Conservation (phyloP, 2,888 invertebrate species). For the Sarcophaga variegata region DNA sequence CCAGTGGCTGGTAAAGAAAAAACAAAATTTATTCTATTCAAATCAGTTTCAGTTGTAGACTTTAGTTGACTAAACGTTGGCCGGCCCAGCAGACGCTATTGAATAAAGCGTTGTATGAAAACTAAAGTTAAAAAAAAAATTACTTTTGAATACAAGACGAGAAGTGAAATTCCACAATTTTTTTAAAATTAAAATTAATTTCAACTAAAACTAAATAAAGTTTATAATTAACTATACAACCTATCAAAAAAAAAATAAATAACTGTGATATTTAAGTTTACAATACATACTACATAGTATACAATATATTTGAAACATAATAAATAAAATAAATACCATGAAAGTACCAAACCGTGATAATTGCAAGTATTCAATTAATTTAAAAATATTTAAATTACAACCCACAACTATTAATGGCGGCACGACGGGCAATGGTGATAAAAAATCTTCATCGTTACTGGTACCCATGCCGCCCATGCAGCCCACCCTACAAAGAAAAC, state of each 20-base stretch:
- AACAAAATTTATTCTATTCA: conserved; percentile 53
- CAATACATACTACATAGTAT: not conserved
- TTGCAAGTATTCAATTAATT: conserved; percentile 78
- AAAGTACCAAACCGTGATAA: conserved; percentile 75
- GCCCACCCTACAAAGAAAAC: conserved; percentile 73
- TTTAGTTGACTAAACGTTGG: conserved; percentile 59
- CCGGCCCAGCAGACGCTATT: conserved; percentile 69
- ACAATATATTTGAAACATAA: conserved; percentile 10
- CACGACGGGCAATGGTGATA: conserved; percentile 53
- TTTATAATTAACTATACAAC: not conserved
- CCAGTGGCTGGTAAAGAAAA: not conserved
- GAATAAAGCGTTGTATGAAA: conserved; percentile 53
- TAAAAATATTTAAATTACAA: conserved; percentile 79
- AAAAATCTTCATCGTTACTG: conserved; percentile 57
- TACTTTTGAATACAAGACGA: not conserved
- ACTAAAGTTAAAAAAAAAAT: conserved; percentile 1
- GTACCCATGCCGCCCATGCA: conserved; percentile 48
- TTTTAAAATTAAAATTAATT: not conserved
- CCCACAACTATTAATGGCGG: conserved; percentile 53
- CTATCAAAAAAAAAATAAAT: not conserved
- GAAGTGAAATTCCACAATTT: conserved; percentile 8
- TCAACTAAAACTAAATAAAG: not conserved
- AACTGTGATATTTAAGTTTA: conserved; percentile 32
- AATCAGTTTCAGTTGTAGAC: conserved; percentile 42
- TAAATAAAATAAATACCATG: conserved; percentile 70